These are phyloP conservation scores for Heliopora coerulea DNA, from an alignment of 92 coral and sea anemone species.

Conservation along the genomic window DNA sequence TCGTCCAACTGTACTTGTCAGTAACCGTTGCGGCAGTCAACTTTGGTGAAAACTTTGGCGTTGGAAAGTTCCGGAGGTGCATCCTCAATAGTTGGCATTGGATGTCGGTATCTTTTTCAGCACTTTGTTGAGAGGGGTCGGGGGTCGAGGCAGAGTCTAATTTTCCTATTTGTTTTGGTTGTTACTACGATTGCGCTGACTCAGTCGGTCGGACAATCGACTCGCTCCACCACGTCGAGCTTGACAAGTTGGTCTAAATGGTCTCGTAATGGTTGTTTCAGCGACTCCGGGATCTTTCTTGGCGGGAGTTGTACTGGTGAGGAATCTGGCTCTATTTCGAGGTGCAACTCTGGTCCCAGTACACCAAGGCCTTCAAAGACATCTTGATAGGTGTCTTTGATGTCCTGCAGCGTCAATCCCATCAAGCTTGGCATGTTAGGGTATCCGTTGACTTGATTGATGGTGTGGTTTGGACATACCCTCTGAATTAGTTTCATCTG, in stretches of 20 bases:
- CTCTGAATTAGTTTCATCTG: constrained; percentile 4
- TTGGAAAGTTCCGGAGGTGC: constrained; percentile 13
- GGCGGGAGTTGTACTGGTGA: constrained; percentile 42
- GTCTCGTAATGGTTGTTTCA: constrained; percentile 29
- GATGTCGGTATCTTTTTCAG: constrained; percentile 49
- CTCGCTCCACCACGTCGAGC: constrained; percentile 10
- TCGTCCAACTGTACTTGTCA: constrained; percentile 34
- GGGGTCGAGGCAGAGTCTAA: constrained; percentile 50
- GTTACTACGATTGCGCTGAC: constrained; percentile 31
- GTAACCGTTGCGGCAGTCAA: constrained; percentile 10
- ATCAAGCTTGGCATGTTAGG: background rate
- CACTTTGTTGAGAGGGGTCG: constrained; percentile 47
- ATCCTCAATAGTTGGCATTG: constrained; percentile 39
- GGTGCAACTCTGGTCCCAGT: constrained; percentile 36
- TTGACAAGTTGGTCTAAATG: constrained; percentile 33
- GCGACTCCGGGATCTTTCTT: constrained; percentile 29
- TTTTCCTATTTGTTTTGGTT: constrained; percentile 1
- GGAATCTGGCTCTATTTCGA: constrained; percentile 28
- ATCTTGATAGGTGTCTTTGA: constrained; percentile 11
- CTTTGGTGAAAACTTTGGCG: constrained; percentile 30
- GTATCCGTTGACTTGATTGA: constrained; percentile 15
- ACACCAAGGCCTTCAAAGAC: constrained; percentile 3
- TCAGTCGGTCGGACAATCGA: constrained; percentile 40
- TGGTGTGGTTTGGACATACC: background rate
- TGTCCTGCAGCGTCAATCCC: constrained; percentile 11